phyloP scores from a whole-genome alignment of 64 coral and sea anemone species.

The Pachyseris speciosa region DNA sequence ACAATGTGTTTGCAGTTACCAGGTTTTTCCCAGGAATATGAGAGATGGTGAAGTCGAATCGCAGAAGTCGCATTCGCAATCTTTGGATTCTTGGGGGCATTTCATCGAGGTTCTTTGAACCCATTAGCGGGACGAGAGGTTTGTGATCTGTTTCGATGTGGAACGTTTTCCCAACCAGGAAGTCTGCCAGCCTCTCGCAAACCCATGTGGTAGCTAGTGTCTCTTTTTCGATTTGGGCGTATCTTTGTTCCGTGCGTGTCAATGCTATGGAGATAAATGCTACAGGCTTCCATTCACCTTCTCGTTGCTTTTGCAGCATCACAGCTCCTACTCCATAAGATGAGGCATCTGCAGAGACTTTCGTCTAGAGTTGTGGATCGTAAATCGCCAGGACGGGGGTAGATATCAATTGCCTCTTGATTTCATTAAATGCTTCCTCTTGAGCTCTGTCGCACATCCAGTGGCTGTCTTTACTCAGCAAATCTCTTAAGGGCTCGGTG shows the following conservation, averaged over 20 bases:
- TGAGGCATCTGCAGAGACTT: neutral
- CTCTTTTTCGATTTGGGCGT: too few species aligned
- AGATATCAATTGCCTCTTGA: too few species aligned
- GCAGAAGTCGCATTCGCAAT: neutral
- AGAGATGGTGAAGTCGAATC: neutral
- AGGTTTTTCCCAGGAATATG: slow-evolving; percentile 7
- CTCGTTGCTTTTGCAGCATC: neutral
- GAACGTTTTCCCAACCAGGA: slow-evolving; percentile 21
- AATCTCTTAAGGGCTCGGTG: too few species aligned
- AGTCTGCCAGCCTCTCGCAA: slow-evolving; percentile 25
- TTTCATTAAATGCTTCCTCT: too few species aligned
- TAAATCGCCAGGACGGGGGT: neutral
- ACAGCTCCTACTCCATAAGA: too few species aligned
- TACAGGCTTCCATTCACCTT: slow-evolving; percentile 10
- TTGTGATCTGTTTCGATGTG: slow-evolving; percentile 23
- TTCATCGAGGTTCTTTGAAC: slow-evolving; percentile 4
- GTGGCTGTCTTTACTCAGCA: too few species aligned
- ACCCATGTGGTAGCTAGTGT: neutral
- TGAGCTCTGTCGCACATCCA: too few species aligned
- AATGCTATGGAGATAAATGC: slow-evolving; percentile 34
- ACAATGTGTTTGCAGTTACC: slow-evolving; percentile 5
- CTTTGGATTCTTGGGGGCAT: too few species aligned
- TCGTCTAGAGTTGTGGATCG: neutral
- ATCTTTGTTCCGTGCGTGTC: neutral
- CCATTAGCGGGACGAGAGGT: neutral